phyloP scores from a whole-genome alignment of 2,797 vertebrate genomes.

The Rhinophrynus dorsalis region DNA sequence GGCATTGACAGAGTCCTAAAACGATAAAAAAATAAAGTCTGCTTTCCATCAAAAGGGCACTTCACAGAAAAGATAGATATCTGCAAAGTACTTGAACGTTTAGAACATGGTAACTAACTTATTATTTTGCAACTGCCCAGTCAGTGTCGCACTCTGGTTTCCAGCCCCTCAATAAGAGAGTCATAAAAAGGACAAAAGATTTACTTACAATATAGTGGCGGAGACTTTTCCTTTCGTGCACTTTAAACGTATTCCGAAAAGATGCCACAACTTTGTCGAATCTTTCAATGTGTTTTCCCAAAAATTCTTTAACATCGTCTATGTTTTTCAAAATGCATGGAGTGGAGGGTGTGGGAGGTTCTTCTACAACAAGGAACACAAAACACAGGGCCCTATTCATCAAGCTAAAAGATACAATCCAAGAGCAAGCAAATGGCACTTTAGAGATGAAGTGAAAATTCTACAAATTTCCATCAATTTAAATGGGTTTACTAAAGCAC shows the following conservation, averaged over 20 bases:
- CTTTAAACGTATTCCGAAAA: constrained; percentile 82
- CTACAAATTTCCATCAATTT: no score
- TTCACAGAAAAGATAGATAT: no score
- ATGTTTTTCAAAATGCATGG: constrained; percentile 82
- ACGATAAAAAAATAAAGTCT: background rate
- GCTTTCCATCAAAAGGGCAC: no score
- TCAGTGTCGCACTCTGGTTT: background rate
- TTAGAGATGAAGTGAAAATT: no score
- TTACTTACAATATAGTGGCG: constrained; percentile 92
- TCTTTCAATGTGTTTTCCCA: constrained; percentile 84
- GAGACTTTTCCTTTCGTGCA: constrained; percentile 88
- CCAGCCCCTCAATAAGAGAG: background rate
- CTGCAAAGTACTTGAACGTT: no score
- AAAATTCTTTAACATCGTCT: constrained; percentile 85
- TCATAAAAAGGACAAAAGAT: background rate
- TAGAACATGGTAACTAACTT: no score
- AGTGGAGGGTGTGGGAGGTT: constrained; percentile 60
- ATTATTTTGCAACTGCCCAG: no score
- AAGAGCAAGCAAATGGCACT: no score
- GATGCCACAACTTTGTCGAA: constrained; percentile 82
- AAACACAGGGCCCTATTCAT: background rate
- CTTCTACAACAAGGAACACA: constrained; percentile 60
- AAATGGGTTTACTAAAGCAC: no score
- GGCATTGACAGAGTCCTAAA: constrained; percentile 86
- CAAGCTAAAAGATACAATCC: no score